Percentiles rank a stretch among this genome's conserved stretches.
phyloP scores from a whole-genome alignment of 2,113 vertebrate species.

The Aptenodytes forsteri region DNA sequence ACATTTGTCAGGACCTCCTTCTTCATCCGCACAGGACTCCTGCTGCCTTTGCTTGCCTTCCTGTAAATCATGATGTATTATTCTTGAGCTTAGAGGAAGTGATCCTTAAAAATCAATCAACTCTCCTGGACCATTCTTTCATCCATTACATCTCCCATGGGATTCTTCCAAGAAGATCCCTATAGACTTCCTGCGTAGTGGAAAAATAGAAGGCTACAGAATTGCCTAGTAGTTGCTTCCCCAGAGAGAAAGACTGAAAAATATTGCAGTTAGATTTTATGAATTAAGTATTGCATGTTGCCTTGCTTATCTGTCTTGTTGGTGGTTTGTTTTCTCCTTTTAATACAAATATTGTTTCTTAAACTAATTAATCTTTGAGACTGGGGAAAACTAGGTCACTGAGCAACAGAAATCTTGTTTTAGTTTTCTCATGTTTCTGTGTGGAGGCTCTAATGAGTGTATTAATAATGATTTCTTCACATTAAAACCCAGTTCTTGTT shows the following conservation, averaged over 20 bases:
- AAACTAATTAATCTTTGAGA: constrained; percentile 16
- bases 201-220: not conserved
- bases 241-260: not conserved
- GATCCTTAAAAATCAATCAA: not conserved
- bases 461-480: constrained; percentile 30
- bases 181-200: not conserved
- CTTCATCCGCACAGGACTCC: not conserved
- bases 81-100: not conserved
- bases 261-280: not conserved
- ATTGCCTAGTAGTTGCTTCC: not conserved
- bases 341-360: constrained; percentile 21
- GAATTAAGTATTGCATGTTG: not conserved
- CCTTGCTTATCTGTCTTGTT: not conserved
- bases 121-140: not conserved
- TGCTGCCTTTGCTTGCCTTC: not conserved
- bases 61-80: not conserved
- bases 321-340: not conserved
- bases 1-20: not conserved
- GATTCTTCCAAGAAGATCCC: not conserved
- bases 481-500: constrained; percentile 1
- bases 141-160: not conserved
- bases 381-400: constrained; percentile 18
- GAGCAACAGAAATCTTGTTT: constrained; percentile 27
- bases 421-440: not conserved
- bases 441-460: constrained; percentile 14